Evolutionary conservation across 2,888 invertebrate species (phyloP), one percentile per base, ranked within the genome.

Genomic region (Empis livida): DNA sequence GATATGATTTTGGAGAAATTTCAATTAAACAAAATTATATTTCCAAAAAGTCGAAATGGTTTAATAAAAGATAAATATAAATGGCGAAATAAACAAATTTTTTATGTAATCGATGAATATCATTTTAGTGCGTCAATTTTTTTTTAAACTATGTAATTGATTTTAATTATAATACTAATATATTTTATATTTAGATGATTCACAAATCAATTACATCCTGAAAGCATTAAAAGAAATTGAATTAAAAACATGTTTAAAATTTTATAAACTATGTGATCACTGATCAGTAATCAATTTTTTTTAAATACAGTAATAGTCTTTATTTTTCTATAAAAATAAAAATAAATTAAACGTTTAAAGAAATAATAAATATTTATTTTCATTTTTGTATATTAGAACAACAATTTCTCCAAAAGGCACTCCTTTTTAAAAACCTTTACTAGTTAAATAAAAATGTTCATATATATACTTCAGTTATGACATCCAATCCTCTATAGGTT

Each of bases 201-300:
- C 23, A 27, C 23, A 27, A 27, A 27, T 9, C 9, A 27, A 27
- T 27, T 27, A 27, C 23, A 27, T 27, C 23, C 6, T 27, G 5
- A 27, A 68, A 40, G 82, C 82, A 0, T 80, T 84, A 61, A 74
- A 74, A 0, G 77, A 80, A 56, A 83, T 82, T 63, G 80, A 82
- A 57, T 74, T 76, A 32, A 68, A 77, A 55, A 84, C 84, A 1
- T 85, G 84, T 58, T 67, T 85, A 8, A 71, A 73, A 51, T 84
- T 82, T 61, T 73, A 78, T 5, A 77, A 75, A 0, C 73, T 75
- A 58, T 70, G 65, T 0, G 68, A 73, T 0, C 4, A 11, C 9
- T 86, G 20, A 80, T 85, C 85, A 10, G 78, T 76, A 47, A 84
- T 88, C 0, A 88, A 88, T n/a, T n/a, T n/a, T n/a, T n/a, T n/a